Evolutionary conservation across 2,113 vertebrate species (phyloP).

Genomic region (Machaerirhynchus nigripectus): DNA sequence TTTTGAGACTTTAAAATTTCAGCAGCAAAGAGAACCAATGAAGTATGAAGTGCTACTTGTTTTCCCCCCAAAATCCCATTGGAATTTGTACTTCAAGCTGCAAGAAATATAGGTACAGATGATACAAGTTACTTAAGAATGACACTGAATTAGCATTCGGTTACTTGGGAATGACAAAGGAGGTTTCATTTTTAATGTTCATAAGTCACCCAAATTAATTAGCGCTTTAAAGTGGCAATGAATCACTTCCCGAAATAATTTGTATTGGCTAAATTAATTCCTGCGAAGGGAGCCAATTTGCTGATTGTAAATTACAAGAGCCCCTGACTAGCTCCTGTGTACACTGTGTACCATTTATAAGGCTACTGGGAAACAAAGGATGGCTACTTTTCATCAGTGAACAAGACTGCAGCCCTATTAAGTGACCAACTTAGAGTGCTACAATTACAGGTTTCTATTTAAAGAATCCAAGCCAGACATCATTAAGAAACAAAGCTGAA

Average conservation of each 20-base stretch:
- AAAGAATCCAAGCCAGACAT: slow-evolving; percentile 8
- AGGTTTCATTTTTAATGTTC: slow-evolving; percentile 43
- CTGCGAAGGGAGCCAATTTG: slow-evolving; percentile 55
- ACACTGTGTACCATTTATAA: neutral
- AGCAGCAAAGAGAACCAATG: neutral
- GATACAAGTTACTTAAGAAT: slow-evolving; percentile 5
- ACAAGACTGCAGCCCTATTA: slow-evolving; percentile 5
- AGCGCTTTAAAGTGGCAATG: slow-evolving; percentile 32
- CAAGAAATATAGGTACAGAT: neutral
- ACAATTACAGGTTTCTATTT: slow-evolving; percentile 12
- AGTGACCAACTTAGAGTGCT: neutral
- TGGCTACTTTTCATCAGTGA: slow-evolving; percentile 38
- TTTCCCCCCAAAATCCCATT: neutral
- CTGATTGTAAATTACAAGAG: slow-evolving; percentile 27
- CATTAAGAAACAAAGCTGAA: neutral
- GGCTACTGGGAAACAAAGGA: slow-evolving; percentile 41
- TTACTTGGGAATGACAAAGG: slow-evolving; percentile 53
- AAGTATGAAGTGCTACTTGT: neutral
- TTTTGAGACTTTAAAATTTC: neutral
- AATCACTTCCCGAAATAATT: slow-evolving; percentile 61
- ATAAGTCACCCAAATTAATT: slow-evolving; percentile 57
- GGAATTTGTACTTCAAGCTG: neutral
- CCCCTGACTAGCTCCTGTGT: slow-evolving; percentile 6
- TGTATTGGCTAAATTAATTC: slow-evolving; percentile 57
- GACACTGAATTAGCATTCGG: slow-evolving; percentile 1